A percentile compares a stretch with the other conserved stretches of the same genome.
Conservation (phyloP, 1,140 invertebrate species). For the Nixonia krombeini region DNA sequence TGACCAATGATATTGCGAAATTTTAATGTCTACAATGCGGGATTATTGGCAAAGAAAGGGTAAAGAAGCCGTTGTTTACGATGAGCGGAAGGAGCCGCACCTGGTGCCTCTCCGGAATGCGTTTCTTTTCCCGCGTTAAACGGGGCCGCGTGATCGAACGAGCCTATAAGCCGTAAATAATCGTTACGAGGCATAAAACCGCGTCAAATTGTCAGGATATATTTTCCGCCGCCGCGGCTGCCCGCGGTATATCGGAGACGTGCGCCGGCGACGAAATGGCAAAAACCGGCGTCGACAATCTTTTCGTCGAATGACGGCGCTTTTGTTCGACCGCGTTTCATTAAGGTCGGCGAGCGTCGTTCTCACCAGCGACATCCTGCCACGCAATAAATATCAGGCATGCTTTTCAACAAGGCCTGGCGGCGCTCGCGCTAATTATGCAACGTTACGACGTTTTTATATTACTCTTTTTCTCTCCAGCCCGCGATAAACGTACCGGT, state of each 20-base stretch:
- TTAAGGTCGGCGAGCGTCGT: constrained; percentile 10
- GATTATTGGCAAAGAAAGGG: too few relatives aligned
- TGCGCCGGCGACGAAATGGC: constrained; percentile 24
- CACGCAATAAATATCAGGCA: constrained; percentile 12
- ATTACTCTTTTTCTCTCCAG: too few relatives aligned
- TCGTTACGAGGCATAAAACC: constrained; percentile 57
- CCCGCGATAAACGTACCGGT: too few relatives aligned
- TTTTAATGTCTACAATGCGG: too few relatives aligned
- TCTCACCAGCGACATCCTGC: too few relatives aligned
- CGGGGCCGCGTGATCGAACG: constrained; percentile 26
- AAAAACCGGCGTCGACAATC: neutral
- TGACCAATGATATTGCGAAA: too few relatives aligned
- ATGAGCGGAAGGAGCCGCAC: too few relatives aligned
- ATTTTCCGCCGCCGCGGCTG: constrained; percentile 30
- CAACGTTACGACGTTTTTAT: too few relatives aligned
- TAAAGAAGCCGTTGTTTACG: constrained; percentile 2
- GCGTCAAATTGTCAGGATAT: constrained; percentile 64
- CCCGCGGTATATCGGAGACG: too few relatives aligned
- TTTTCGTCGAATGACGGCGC: neutral
- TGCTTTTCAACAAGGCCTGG: neutral
- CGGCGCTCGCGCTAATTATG: constrained; percentile 4
- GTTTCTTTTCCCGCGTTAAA: constrained; percentile 46
- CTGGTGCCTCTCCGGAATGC: constrained; percentile 35
- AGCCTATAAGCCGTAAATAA: constrained; percentile 62
- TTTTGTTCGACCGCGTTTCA: constrained; percentile 15